Evolutionary conservation across 2,113 vertebrate genomes (phyloP), one percentile per base, ranked within the genome.

Genomic region (Boulengeromyrus knoepffleri): DNA sequence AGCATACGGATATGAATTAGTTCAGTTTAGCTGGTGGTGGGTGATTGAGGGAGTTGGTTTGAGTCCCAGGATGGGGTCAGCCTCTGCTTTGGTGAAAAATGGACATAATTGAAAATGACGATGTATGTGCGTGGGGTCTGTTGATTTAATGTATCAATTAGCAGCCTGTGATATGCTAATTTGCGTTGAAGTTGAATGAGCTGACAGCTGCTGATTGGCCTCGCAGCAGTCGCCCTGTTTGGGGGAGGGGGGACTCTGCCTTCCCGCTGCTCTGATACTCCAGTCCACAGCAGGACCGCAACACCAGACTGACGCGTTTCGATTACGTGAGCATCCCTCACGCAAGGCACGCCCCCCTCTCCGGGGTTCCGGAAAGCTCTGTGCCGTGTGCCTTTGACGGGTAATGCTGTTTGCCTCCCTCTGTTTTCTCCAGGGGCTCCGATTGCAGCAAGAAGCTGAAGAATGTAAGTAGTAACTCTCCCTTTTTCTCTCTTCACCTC

Each of bases 371-470:
- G 50, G 74, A 84, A 52, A 53, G n/a, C 85, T 87, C 62, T 24
- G 24, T 8, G 47, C 85, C 5, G 85, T 39, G 36, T 21, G 7
- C 45, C 36, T 19, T 7, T 31, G 19, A 62, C 12, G 10, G 21
- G 2, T 85, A 58, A 85, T 21, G 53, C 77, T 6, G 77, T 12
- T 31, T 19, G 5, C 27, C 27, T 53, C 74, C 77, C n/a, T 53
- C 27, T 39, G 49, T 84, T 80, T 58, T 80, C 53, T 84, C 85
- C 95, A 99, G 98, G 96, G 96, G 94, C 92, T 92, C 91, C 87
- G 98, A 99, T 95, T 96, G 89, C 94, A 97, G 94, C 94, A 96
- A 97, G 93, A 99, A 97, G 92, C 96, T 99, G 92, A 98, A 97
- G 96, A 98, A 99, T 95, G 98, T 99, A 97, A 99, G 98, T 99